Percentiles rank a stretch among this genome's conserved stretches.
Evolutionary conservation across 2,113 vertebrate genomes (phyloP).

Genomic region (Blennius ocellaris): DNA sequence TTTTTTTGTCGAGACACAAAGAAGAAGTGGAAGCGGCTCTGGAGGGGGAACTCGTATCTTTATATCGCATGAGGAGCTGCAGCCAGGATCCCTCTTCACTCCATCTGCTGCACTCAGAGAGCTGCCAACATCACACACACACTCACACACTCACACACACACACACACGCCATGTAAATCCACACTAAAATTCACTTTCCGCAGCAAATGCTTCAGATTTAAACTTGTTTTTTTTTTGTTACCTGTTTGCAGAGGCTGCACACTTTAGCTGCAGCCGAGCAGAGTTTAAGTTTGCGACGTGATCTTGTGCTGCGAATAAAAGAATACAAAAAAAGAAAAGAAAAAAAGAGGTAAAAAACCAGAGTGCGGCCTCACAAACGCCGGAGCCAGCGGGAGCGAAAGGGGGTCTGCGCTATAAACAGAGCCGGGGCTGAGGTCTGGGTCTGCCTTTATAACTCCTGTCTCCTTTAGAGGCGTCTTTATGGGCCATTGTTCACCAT

Average conservation of each 20-base stretch:
- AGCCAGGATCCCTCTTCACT: constrained; percentile 60
- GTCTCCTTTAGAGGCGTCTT: constrained; percentile 86
- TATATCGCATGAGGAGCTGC: constrained; percentile 35
- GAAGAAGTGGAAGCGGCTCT: constrained; percentile 32
- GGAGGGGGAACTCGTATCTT: constrained; percentile 47
- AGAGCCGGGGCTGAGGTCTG: constrained; percentile 65
- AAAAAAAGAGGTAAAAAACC: background rate
- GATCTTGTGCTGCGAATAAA: background rate
- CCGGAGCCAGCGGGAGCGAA: constrained; percentile 7
- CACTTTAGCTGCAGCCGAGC: background rate
- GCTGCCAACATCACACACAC: constrained; percentile 57
- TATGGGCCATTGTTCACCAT: constrained; percentile 89
- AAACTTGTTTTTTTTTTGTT: background rate
- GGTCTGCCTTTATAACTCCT: constrained; percentile 82
- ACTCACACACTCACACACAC: constrained; percentile 7
- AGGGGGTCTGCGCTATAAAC: constrained; percentile 41
- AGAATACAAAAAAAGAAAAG: background rate
- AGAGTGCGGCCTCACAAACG: constrained; percentile 16
- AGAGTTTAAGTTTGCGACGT: background rate
- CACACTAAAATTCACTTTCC: constrained; percentile 1
- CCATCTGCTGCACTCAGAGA: constrained; percentile 62
- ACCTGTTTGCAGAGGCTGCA: background rate
- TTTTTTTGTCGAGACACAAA: constrained; percentile 51
- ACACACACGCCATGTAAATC: constrained; percentile 7
- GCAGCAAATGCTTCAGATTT: constrained; percentile 2